phyloP scores from a whole-genome alignment of 2,797 vertebrate genomes.

The Gymnothorax reevesii region DNA sequence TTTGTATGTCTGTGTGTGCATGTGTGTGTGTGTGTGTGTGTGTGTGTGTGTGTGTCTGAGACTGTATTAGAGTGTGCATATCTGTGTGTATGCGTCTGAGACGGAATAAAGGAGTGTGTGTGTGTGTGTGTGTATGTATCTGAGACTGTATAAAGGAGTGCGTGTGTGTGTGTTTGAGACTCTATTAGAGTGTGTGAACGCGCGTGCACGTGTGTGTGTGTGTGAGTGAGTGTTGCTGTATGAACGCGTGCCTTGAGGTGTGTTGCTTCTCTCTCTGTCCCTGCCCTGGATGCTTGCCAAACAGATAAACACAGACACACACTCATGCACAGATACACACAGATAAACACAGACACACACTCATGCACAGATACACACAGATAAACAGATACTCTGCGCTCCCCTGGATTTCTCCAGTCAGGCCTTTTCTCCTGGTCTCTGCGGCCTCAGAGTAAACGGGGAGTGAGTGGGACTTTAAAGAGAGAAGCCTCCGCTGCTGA shows the following conservation, averaged over 20 bases:
- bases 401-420: background rate
- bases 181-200: background rate
- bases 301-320: background rate
- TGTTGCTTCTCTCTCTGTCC: conserved; percentile 23
- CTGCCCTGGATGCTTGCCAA: background rate
- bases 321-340: background rate
- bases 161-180: background rate
- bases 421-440: conserved; percentile 50
- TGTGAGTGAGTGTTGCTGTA: background rate
- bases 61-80: conserved; percentile 36
- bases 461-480: conserved; percentile 79
- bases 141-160: conserved; percentile 1
- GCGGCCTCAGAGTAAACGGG: conserved; percentile 75
- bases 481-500: conserved; percentile 62
- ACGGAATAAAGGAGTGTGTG: conserved; percentile 20
- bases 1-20: conserved; percentile 41
- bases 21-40: conserved; percentile 52
- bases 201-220: conserved; percentile 49
- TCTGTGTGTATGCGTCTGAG: conserved; percentile 48
- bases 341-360: no score
- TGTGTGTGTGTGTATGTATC: conserved; percentile 60
- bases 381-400: no score
- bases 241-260: conserved; percentile 37
- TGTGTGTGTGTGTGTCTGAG: conserved; percentile 7
- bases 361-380: background rate